phyloP scores from a whole-genome alignment of 2,888 invertebrate genomes.

The Scaptomyza cyrtandrae region DNA sequence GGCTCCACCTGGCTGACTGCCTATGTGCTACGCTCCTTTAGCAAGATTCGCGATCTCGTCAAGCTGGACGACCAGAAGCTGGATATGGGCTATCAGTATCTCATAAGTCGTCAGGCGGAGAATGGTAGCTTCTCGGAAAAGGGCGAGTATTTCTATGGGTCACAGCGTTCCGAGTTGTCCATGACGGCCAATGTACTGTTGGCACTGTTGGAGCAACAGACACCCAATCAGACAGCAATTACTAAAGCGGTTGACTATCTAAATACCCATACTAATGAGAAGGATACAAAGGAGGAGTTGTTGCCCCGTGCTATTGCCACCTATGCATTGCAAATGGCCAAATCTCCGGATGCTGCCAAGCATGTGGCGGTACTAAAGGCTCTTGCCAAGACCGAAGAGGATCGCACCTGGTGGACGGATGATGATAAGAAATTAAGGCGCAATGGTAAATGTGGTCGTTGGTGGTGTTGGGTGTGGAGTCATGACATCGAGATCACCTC shows the following conservation, averaged over 20 bases:
- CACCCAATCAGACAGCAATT: constrained; percentile 86
- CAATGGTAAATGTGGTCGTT: constrained; percentile 37
- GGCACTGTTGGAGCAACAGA: constrained; percentile 88
- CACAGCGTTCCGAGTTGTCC: constrained; percentile 88
- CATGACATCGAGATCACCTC: constrained; percentile 81
- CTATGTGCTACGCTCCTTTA: constrained; percentile 91
- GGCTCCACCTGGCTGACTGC: constrained; percentile 93
- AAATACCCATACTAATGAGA: constrained; percentile 86
- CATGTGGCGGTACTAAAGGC: constrained; percentile 84
- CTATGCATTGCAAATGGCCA: constrained; percentile 91
- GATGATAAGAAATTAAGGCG: constrained; percentile 84
- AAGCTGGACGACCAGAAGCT: constrained; percentile 89
- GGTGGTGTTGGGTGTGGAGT: constrained; percentile 85
- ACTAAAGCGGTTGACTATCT: constrained; percentile 92
- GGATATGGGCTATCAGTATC: constrained; percentile 88
- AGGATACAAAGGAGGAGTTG: constrained; percentile 87
- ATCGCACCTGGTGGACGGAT: constrained; percentile 93
- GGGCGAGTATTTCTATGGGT: constrained; percentile 89
- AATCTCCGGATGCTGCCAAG: constrained; percentile 88
- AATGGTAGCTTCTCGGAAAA: constrained; percentile 93
- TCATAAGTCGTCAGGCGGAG: constrained; percentile 88
- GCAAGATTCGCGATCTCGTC: constrained; percentile 88
- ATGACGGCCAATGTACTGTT: constrained; percentile 91
- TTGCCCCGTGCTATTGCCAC: constrained; percentile 91
- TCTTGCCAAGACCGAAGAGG: constrained; percentile 86